These are phyloP conservation scores for Morphnarchus princeps DNA, from an alignment of 2,113 vertebrate species.

Conservation along the genomic window DNA sequence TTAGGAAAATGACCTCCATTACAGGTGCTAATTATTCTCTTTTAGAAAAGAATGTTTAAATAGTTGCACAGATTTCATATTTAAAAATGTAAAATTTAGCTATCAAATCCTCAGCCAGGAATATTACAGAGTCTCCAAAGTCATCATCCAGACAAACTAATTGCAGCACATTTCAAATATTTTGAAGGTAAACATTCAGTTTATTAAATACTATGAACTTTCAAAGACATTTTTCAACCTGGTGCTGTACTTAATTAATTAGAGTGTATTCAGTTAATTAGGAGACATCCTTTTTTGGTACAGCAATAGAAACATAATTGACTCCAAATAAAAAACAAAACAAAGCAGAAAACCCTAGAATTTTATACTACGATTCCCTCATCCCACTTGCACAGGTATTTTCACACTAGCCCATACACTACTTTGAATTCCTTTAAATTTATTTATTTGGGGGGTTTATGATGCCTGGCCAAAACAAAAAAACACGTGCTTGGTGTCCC, in stretches of 20 bases:
- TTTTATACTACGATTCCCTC: background rate
- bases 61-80: background rate
- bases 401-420: background rate
- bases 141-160: background rate
- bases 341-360: background rate
- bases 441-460: fast-evolving
- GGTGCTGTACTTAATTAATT: background rate
- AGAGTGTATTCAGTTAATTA: background rate
- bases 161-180: background rate
- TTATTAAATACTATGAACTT: background rate
- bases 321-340: background rate
- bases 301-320: background rate
- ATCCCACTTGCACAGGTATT: background rate
- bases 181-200: background rate
- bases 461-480: background rate
- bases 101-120: background rate
- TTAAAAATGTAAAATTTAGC: background rate
- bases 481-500: background rate
- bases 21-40: background rate
- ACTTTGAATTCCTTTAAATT: background rate
- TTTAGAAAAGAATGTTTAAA: background rate
- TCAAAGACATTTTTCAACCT: background rate
- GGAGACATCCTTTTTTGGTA: background rate
- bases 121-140: background rate
- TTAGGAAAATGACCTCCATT: background rate